Evolutionary conservation across 92 coral and sea anemone species (phyloP), one percentile per base, ranked within the genome.

Genomic region (Zoanthus gigantus): DNA sequence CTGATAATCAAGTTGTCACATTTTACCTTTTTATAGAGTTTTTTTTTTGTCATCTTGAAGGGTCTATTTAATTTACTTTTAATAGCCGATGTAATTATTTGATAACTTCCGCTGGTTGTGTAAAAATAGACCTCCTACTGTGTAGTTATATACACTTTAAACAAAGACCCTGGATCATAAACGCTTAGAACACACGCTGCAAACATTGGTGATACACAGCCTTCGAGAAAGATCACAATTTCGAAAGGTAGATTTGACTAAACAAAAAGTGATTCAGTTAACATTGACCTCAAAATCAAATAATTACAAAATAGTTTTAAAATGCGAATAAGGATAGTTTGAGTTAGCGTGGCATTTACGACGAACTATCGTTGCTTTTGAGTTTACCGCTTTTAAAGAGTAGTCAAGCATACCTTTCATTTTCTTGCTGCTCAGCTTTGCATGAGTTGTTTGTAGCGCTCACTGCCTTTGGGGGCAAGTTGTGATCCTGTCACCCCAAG

Each of bases 111-210:
- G 93, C 91, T 89, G 84, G 88, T 89, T 79, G 89, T 66, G 86
- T 88, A 83, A 91, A 95, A 89, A 93, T 88, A 92, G 98, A 93
- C 98, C 98, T 92, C 98, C 98, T 92, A 87, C 92, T 44, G 96
- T n/a, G 98, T 47, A 82, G 88, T 89, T 93, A 89, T 93, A 79
- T 89, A 75, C 89, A 12, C 83, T 78, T 71, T 78, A 57, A 69
- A 81, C 85, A 81, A 66, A 81, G 74, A 81, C 63, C 71, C 5
- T 74, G 75, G 34, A 11, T 46, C 58, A 81, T 66, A 67, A 81
- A 81, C 45, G 76, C 14, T 81, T 14, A 53, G 53, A 81, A 61
- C 52, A 65, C 57, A 71, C 71, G 18, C 74, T 45, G 6, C 60
- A 63, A 80, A 63, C 44, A 30, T n/a, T 23, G 45, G 75, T 44